Percentiles rank a stretch among this genome's conserved stretches.
These are phyloP conservation scores for Tragopan temminckii DNA, from an alignment of 2,797 vertebrate species.

Conservation along the genomic window DNA sequence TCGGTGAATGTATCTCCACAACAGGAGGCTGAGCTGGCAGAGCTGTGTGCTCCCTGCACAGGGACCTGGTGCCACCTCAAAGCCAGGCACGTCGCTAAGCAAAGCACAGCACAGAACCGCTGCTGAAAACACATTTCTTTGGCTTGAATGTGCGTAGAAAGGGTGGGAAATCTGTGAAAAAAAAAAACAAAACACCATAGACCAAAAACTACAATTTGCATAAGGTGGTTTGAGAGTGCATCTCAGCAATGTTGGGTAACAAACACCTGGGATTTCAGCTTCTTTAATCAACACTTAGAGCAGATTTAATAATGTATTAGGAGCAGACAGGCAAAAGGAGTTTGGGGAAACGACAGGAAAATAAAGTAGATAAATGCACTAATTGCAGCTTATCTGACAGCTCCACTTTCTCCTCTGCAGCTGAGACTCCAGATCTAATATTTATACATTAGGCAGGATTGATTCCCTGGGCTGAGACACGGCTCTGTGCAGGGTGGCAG, in stretches of 20 bases:
- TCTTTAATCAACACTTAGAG: constrained; percentile 43
- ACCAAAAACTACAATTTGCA: not conserved
- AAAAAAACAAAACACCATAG: not conserved
- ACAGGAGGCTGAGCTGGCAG: not conserved
- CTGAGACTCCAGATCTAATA: constrained; percentile 10
- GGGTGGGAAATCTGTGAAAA: not conserved
- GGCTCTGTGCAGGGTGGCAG: not conserved
- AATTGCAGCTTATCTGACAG: constrained; percentile 57
- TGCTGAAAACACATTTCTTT: not conserved
- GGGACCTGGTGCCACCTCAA: not conserved
- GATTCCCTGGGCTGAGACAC: constrained; percentile 3
- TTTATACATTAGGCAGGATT: constrained; percentile 21
- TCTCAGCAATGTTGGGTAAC: not conserved
- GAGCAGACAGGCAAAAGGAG: constrained; percentile 28
- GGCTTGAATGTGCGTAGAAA: not conserved
- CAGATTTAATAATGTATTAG: constrained; percentile 5
- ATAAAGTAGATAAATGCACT: constrained; percentile 54
- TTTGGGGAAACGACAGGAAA: constrained; percentile 19
- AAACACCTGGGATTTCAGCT: constrained; percentile 4
- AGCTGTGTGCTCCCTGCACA: not conserved
- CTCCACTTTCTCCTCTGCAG: not conserved
- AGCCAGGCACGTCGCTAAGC: not conserved
- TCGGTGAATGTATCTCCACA: not conserved
- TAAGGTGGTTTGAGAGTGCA: not conserved
- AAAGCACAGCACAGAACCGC: not conserved